phyloP scores from a whole-genome alignment of 2,888 invertebrate species.

The Orchestes rusci region DNA sequence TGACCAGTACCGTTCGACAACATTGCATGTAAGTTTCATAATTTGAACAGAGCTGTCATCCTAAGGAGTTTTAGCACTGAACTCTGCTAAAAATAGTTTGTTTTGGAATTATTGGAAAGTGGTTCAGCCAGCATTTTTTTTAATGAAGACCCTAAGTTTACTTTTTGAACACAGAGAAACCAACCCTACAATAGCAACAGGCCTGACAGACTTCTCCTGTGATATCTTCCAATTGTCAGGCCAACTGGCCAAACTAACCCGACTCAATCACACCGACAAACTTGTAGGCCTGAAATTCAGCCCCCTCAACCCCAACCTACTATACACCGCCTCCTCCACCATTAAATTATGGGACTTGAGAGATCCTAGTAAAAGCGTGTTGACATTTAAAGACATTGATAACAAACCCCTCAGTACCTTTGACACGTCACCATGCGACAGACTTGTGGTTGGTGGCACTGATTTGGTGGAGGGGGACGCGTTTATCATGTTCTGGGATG shows the following conservation, averaged over 20 bases:
- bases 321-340: slow-evolving; percentile 51
- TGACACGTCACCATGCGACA: slow-evolving; percentile 64
- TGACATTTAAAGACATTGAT: slow-evolving; percentile 25
- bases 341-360: slow-evolving; percentile 60
- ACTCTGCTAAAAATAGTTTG: too few relatives aligned
- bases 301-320: slow-evolving; percentile 49
- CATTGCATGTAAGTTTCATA: too few relatives aligned
- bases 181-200: slow-evolving; percentile 45
- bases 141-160: too few relatives aligned
- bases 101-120: too few relatives aligned
- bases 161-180: slow-evolving; percentile 39
- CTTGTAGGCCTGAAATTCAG: slow-evolving; percentile 55
- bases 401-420: slow-evolving; percentile 59
- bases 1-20: too few relatives aligned
- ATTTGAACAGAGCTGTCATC: too few relatives aligned
- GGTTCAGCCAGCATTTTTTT: too few relatives aligned
- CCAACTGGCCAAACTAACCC: slow-evolving; percentile 37
- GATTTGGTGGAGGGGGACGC: slow-evolving; percentile 62
- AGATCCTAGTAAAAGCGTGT: slow-evolving; percentile 41
- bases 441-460: slow-evolving; percentile 68
- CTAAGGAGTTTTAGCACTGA: too few relatives aligned
- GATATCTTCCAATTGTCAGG: slow-evolving; percentile 46
- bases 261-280: slow-evolving; percentile 44
- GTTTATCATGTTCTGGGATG: slow-evolving; percentile 76
- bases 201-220: slow-evolving; percentile 46